Conservation (phyloP, 2,797 vertebrate species). For the Cyprinella venusta region DNA sequence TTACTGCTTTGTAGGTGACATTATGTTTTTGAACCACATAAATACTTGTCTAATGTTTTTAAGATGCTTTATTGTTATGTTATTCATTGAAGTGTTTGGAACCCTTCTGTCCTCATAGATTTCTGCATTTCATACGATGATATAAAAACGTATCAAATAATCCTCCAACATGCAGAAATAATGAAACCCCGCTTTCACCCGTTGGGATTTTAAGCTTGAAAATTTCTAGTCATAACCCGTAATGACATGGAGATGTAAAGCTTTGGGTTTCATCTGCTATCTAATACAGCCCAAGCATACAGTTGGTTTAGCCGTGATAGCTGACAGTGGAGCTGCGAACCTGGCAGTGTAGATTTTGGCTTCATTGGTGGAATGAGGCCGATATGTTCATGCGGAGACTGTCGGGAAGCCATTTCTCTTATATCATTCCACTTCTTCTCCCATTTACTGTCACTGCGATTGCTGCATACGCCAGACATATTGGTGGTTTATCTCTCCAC, state of each 20-base stretch:
- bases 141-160: slow-evolving; percentile 7
- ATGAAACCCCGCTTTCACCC: slow-evolving; percentile 15
- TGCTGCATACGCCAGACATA: neutral
- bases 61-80: slow-evolving; percentile 1
- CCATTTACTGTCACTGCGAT: slow-evolving; percentile 34
- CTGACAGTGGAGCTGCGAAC: slow-evolving; percentile 13
- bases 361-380: slow-evolving; percentile 24
- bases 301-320: slow-evolving; percentile 39
- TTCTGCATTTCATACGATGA: neutral
- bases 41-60: neutral
- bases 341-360: slow-evolving; percentile 28
- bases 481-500: slow-evolving; percentile 42
- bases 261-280: slow-evolving; percentile 28
- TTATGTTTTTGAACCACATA: neutral
- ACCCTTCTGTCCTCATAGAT: neutral
- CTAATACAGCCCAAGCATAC: slow-evolving; percentile 16
- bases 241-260: slow-evolving; percentile 46
- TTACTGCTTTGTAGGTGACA: neutral
- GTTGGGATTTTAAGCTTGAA: neutral
- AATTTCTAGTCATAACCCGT: slow-evolving; percentile 21
- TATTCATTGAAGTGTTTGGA: slow-evolving; percentile 5
- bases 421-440: slow-evolving; percentile 38
- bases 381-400: slow-evolving; percentile 28
- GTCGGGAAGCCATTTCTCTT: slow-evolving; percentile 29
- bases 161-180: slow-evolving; percentile 38